Evolutionary conservation across 2,113 vertebrate species (phyloP).

Genomic region (Progne subis): DNA sequence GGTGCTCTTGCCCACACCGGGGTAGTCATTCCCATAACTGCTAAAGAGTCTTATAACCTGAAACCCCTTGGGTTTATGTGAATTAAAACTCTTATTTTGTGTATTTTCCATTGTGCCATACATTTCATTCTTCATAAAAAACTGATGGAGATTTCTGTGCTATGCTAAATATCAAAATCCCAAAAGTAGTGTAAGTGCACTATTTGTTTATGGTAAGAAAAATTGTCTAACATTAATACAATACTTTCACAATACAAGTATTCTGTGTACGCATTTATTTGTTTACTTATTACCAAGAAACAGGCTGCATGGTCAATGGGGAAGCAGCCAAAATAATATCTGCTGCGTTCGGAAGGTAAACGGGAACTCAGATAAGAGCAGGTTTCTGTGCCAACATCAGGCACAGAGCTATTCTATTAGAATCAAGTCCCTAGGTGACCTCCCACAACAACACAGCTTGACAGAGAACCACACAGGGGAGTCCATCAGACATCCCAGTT

Average conservation of each 20-base stretch:
- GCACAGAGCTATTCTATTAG: not conserved
- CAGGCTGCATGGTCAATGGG: not conserved
- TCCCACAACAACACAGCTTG: not conserved
- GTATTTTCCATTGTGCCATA: not conserved
- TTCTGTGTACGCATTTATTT: not conserved
- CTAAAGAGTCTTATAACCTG: not conserved
- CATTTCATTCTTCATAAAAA: not conserved
- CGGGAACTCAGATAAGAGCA: not conserved
- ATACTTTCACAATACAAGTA: not conserved
- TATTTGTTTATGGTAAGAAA: not conserved
- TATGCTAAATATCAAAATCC: not conserved
- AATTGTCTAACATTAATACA: not conserved
- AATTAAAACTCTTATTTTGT: not conserved
- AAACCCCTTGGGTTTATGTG: not conserved
- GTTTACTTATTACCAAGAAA: not conserved
- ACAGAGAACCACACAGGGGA: not conserved
- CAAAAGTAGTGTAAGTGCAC: not conserved
- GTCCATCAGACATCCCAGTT: not conserved
- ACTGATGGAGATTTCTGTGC: not conserved
- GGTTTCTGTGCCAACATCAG: not conserved
- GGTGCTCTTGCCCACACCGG: not conserved
- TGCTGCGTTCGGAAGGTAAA: not conserved
- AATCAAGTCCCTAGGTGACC: not conserved
- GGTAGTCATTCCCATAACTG: not conserved
- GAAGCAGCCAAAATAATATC: slow-evolving; percentile 9